A percentile compares a stretch with the other conserved stretches of the same genome.
Conservation (phyloP, 2,888 invertebrate genomes). For the Andrena bucephala region DNA sequence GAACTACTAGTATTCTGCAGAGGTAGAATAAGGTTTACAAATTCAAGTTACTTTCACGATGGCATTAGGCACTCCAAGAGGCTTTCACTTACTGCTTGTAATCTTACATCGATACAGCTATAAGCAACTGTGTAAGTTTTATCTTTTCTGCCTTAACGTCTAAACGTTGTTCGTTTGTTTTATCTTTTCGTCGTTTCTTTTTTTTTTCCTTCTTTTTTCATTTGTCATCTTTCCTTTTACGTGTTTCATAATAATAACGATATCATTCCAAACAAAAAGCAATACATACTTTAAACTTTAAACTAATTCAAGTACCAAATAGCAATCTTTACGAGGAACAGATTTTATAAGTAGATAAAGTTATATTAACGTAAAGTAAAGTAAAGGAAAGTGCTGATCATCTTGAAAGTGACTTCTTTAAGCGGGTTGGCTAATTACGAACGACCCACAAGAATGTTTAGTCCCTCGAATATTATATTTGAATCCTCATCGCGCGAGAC, state of each 20-base stretch:
- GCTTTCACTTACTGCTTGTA: constrained; percentile 38
- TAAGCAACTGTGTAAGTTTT: constrained; percentile 15
- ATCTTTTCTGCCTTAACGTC: constrained; percentile 2
- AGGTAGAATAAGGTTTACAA: constrained; percentile 73
- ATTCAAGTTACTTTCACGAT: constrained; percentile 73
- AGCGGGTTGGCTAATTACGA: constrained; percentile 41
- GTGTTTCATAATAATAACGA: neutral
- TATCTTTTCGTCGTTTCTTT: neutral
- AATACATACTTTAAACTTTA: constrained; percentile 2
- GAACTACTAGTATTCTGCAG: constrained; percentile 76
- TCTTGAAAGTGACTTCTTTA: constrained; percentile 72
- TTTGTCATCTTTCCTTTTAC: too few species aligned
- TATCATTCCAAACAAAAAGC: constrained; percentile 35
- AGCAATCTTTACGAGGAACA: neutral
- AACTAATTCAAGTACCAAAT: constrained; percentile 8
- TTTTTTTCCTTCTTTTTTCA: too few species aligned
- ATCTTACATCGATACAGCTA: constrained; percentile 38
- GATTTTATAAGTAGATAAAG: constrained; percentile 16
- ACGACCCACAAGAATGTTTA: constrained; percentile 47
- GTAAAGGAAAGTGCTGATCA: constrained; percentile 46
- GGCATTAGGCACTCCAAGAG: constrained; percentile 54
- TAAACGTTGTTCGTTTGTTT: neutral
- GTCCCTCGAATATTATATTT: constrained; percentile 55
- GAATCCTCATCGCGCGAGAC: constrained; percentile 22
- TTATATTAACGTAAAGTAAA: constrained; percentile 22